Evolutionary conservation across 92 coral and sea anemone species (phyloP), one percentile per base, ranked within the genome.

Genomic region (Palythoa caribaeorum): DNA sequence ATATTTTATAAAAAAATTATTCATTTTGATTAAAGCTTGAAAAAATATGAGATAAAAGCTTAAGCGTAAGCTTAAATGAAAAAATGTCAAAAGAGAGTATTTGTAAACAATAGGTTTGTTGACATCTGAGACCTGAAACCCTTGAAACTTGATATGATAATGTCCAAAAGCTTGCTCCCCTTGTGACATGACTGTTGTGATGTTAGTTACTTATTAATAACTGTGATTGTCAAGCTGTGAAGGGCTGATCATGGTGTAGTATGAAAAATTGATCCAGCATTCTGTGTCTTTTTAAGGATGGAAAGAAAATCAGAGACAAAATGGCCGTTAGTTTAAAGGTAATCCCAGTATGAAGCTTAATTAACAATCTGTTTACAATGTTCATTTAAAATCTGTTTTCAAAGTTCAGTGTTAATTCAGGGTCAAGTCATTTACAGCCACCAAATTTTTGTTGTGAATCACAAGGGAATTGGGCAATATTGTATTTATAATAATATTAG

Each of bases 271-370:
- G 47, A 57, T 84, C 40, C 16, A 16, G 17, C 21, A 9, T 51
- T 35, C 37, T 63, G 35, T 47, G 57, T 51, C 38, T 21, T 62
- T 84, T 87, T 20, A 78, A 96, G 99, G 98, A 96, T 90, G 99
- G 99, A 2, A 96, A 93, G 81, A 96, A 96, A 91, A 96, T 96
- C 92, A 92, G 94, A 88, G 94, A 96, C 83, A 96, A 95, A 76
- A 89, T 96, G 73, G 99, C 98, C 47, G 76, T 90, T 80, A 96
- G 94, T 81, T 62, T 96, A 9, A 96, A 96, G 98, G 99, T 95
- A 94, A 76, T 20, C 9, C 5, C 21, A 35, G 48, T 1, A 16
- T 53, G 15, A 11, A 55, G 2, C 1, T 9, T 55, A 55, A 11
- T 55, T 11, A 11, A 63, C 3, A n/a, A 17, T 63, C 70, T 63